Evolutionary conservation across 2,113 vertebrate species (phyloP), one percentile per base, ranked within the genome.

Genomic region (Aix galericulata): DNA sequence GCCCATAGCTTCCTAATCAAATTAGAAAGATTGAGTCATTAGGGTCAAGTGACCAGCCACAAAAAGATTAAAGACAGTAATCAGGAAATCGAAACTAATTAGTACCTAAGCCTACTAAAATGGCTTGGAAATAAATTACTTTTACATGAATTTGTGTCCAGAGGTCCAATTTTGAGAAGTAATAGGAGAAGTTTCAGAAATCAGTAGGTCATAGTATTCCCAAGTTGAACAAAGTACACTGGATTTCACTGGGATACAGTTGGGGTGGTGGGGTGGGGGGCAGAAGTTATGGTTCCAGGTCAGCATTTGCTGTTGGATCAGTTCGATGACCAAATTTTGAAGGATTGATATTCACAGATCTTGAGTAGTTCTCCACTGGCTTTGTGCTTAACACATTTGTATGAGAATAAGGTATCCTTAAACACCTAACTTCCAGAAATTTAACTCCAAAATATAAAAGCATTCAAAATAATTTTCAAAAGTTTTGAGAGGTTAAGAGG

Each of bases 11-110:
- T 42, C 89, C 77, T 91, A 97, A 96, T 95, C 79, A 86, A 93
- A 95, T 97, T 76, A 96, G 89, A 97, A 95, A 93, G 91, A 95
- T 48, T 78, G 77, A 97, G 91, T 97, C 95, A 96, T 93, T 92
- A 93, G 23, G 80, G 75, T 97, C 89, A 97, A 90, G 68, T 96
- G 89, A 93, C 88, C 91, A 93, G 76, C 42, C 52, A 94, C 89
- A 89, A 63, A 63, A 88, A 90, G 73, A 97, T 97, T 97, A 96
- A 95, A 96, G 97, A 91, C 84, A 55, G 46, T 93, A 95, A 97
- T 96, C 64, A 81, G 94, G 67, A 94, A 69, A 97, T 95, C 76
- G 21, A 96, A 97, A 89, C 73, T 88, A 96, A 93, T 97, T 97
- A 95, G 84, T 91, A 93, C 81, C 40, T 93, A 95, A 92, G 58